These are phyloP conservation scores for cat (Felis catus) DNA, from an alignment of 2,113 vertebrate species.

Conservation along the genomic window DNA sequence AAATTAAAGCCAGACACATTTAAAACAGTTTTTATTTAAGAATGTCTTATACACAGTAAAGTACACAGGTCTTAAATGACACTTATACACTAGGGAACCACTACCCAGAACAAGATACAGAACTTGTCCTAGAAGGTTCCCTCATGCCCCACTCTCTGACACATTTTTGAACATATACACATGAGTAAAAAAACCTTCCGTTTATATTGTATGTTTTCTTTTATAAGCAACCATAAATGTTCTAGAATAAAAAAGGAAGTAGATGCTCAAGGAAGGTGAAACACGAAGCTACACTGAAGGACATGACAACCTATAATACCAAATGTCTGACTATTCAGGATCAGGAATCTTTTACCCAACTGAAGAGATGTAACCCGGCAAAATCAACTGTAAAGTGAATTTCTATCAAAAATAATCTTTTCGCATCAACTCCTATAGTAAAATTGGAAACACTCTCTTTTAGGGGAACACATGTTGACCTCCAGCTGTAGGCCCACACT, in stretches of 20 bases:
- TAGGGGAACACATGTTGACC: neutral
- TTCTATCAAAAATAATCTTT: conserved; percentile 45
- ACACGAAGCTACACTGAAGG: neutral
- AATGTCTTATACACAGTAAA: neutral
- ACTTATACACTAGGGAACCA: neutral
- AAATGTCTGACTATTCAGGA: neutral
- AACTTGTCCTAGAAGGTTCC: neutral
- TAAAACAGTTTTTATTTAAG: neutral
- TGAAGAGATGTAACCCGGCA: conserved; percentile 8
- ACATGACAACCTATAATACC: neutral
- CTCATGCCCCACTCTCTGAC: neutral
- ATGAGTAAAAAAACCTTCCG: neutral
- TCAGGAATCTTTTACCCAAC: neutral
- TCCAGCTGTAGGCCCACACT: neutral
- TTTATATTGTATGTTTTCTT: neutral
- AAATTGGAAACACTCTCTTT: conserved; percentile 33
- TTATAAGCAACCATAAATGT: neutral
- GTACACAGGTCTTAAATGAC: neutral
- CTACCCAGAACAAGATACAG: neutral
- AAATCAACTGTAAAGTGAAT: neutral
- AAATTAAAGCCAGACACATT: neutral
- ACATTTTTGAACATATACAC: neutral
- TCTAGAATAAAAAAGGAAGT: neutral
- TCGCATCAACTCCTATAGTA: conserved; percentile 3
- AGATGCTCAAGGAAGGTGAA: neutral